Percentiles rank a stretch among this genome's conserved stretches.
These are phyloP conservation scores for Lynx canadensis DNA, from an alignment of 2,113 vertebrate species.

Conservation along the genomic window DNA sequence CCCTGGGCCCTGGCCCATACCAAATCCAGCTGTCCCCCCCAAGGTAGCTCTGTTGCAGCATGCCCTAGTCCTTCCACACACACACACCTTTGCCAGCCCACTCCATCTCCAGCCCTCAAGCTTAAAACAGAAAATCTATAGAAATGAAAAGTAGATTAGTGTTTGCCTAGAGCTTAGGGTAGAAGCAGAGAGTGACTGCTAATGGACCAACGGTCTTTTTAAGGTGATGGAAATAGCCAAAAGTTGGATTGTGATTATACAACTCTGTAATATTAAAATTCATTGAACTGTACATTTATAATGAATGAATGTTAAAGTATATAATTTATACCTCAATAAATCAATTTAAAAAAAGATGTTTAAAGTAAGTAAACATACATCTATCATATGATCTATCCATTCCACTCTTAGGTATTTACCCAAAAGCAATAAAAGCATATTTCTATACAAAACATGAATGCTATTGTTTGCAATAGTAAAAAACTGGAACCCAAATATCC, in stretches of 20 bases:
- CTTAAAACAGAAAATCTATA: background rate
- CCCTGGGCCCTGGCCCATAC: too few relatives aligned
- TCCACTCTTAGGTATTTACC: background rate
- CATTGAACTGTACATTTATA: background rate
- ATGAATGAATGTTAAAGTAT: background rate
- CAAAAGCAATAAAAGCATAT: background rate
- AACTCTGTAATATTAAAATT: conserved; percentile 6
- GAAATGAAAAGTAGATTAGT: background rate
- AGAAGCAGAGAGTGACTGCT: background rate
- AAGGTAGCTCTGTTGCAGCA: too few relatives aligned
- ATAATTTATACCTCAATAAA: background rate
- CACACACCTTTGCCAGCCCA: too few relatives aligned
- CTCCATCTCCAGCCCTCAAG: background rate
- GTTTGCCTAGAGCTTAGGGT: background rate
- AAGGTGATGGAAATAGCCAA: background rate
- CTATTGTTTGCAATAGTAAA: background rate
- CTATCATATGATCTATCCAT: background rate
- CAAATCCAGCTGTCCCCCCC: too few relatives aligned
- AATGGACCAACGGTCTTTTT: background rate
- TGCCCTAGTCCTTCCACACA: too few relatives aligned
- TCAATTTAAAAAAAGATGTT: background rate
- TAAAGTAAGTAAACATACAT: background rate
- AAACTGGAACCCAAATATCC: background rate
- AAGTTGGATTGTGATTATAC: background rate
- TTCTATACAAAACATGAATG: background rate